These are phyloP conservation scores for Xanthorhoe spadicearia DNA, from an alignment of 2,888 invertebrate genomes.

Conservation along the genomic window DNA sequence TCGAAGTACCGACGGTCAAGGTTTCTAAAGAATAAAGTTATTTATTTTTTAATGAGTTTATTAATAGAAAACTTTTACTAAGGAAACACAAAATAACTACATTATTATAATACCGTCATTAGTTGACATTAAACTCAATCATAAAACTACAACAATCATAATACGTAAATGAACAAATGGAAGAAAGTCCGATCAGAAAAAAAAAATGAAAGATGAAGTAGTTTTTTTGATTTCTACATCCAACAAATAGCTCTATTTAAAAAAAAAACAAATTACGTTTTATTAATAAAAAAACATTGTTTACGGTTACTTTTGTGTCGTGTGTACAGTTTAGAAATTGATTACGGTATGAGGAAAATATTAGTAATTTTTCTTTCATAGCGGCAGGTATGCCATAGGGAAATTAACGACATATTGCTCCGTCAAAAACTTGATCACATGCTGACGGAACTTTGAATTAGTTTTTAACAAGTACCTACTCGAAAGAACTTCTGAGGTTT, in stretches of 20 bases:
- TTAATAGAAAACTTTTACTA: not conserved
- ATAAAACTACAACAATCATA: too few species aligned
- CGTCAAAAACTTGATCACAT: conserved; percentile 70
- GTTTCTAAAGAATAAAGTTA: not conserved
- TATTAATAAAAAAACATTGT: not conserved
- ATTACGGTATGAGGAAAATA: conserved; percentile 17
- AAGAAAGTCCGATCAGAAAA: too few species aligned
- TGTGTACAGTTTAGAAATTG: conserved; percentile 17
- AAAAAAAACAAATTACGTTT: not conserved
- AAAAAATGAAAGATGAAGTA: too few species aligned
- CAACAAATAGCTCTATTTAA: not conserved
- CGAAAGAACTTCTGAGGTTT: not conserved
- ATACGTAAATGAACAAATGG: too few species aligned
- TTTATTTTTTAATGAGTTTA: not conserved
- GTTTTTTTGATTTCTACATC: too few species aligned
- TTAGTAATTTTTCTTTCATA: conserved; percentile 68
- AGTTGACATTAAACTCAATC: too few species aligned
- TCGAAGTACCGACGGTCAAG: not conserved
- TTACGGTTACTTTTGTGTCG: not conserved
- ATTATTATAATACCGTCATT: too few species aligned
- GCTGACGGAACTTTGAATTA: conserved; percentile 10
- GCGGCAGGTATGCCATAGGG: conserved; percentile 74
- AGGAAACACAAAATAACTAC: too few species aligned
- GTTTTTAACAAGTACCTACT: not conserved
- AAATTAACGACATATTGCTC: conserved; percentile 80